phyloP scores from a whole-genome alignment of 2,797 vertebrate genomes.

The Myripristis murdjan region DNA sequence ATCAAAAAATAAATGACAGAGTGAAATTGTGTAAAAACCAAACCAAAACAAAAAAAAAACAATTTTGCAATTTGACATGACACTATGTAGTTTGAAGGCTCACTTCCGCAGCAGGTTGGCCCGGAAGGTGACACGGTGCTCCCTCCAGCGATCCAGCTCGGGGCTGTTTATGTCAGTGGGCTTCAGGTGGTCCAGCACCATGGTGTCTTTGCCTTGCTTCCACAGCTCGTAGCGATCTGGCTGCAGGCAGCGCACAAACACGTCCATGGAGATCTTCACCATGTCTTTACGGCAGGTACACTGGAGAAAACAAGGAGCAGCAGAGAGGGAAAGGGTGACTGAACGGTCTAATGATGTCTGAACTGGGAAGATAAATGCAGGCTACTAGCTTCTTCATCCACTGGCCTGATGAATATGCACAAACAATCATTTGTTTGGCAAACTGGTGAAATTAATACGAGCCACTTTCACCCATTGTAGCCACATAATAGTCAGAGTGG shows the following conservation, averaged over 20 bases:
- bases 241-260: conserved; percentile 96
- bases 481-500: no score
- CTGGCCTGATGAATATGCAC: no score
- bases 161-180: conserved; percentile 91
- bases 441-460: no score
- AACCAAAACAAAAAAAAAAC: no score
- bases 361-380: no score
- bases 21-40: no score
- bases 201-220: conserved; percentile 95
- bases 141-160: conserved; percentile 92
- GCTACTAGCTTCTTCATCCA: no score
- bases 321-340: background rate
- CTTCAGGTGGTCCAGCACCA: conserved; percentile 92
- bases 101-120: conserved; percentile 92
- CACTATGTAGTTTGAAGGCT: conserved; percentile 13
- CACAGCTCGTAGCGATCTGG: conserved; percentile 95
- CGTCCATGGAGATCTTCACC: conserved; percentile 99
- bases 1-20: no score
- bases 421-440: no score
- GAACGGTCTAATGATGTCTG: no score
- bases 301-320: conserved; percentile 50
- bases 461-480: no score
- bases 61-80: no score
- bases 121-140: conserved; percentile 86
- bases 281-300: conserved; percentile 96